Percentiles rank a stretch among this genome's conserved stretches.
Evolutionary conservation across 2,888 invertebrate genomes (phyloP).

Genomic region (Oscheius onirici): DNA sequence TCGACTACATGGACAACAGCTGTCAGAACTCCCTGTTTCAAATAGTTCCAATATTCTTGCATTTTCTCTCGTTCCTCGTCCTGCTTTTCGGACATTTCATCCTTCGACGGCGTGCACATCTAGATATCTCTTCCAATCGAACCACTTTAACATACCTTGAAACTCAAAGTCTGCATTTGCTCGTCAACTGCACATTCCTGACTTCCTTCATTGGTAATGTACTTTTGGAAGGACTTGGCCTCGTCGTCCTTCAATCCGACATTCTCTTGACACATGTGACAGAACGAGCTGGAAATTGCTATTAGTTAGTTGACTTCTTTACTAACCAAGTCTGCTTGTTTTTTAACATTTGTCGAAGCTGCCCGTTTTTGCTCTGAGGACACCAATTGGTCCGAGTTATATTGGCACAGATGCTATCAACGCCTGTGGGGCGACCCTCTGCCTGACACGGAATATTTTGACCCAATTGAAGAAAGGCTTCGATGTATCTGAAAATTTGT

Average conservation of each 20-base stretch:
- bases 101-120: slow-evolving; percentile 62
- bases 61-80: slow-evolving; percentile 54
- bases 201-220: slow-evolving; percentile 43
- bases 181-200: slow-evolving; percentile 45
- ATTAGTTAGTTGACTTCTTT: not conserved
- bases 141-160: slow-evolving; percentile 41
- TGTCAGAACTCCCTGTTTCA: slow-evolving; percentile 65
- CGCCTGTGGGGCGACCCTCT: slow-evolving; percentile 30
- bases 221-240: slow-evolving; percentile 44
- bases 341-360: slow-evolving; percentile 55
- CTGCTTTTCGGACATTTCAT: slow-evolving; percentile 47
- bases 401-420: slow-evolving; percentile 60
- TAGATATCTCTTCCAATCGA: slow-evolving; percentile 5
- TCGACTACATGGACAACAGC: slow-evolving; percentile 64
- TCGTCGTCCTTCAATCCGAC: slow-evolving; percentile 46
- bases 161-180: slow-evolving; percentile 45
- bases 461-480: slow-evolving; percentile 63
- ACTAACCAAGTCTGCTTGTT: slow-evolving; percentile 60
- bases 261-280: slow-evolving; percentile 58
- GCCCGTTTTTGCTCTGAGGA: slow-evolving; percentile 56
- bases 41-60: slow-evolving; percentile 64
- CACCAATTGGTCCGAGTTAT: slow-evolving; percentile 60
- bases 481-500: slow-evolving; percentile 51
- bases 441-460: slow-evolving; percentile 60
- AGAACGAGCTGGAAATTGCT: slow-evolving; percentile 55